Percentiles rank a stretch among this genome's conserved stretches.
Conservation (phyloP, 2,888 invertebrate species). For the Netelia melanura region DNA sequence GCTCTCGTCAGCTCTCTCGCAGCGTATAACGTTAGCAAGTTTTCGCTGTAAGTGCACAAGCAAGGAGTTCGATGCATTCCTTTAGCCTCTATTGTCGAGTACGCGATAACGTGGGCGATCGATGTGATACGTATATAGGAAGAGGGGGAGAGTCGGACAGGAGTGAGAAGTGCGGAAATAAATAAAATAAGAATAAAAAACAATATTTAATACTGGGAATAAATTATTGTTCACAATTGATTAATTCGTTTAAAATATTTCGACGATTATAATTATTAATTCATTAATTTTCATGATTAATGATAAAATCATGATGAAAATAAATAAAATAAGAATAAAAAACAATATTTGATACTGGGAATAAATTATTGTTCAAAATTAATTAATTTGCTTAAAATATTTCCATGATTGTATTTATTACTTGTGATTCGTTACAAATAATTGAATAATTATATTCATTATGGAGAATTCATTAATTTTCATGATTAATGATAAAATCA, state of each 20-base stretch:
- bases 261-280: not conserved
- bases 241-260: not conserved
- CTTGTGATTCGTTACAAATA: too few species aligned
- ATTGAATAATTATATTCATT: too few species aligned
- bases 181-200: too few species aligned
- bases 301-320: too few species aligned
- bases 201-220: too few species aligned
- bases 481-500: too few species aligned
- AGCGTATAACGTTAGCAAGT: conserved; percentile 44
- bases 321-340: too few species aligned
- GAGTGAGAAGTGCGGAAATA: not conserved
- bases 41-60: conserved; percentile 56
- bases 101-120: conserved; percentile 34
- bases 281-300: too few species aligned
- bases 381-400: not conserved
- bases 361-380: too few species aligned
- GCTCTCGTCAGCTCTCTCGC: not conserved
- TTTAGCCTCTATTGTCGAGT: conserved; percentile 27
- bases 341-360: too few species aligned
- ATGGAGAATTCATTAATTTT: too few species aligned
- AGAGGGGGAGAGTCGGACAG: conserved; percentile 22
- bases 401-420: not conserved
- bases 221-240: too few species aligned
- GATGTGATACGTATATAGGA: not conserved
- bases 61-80: conserved; percentile 59